A percentile compares a stretch with the other conserved stretches of the same genome.
phyloP scores from a whole-genome alignment of 2,797 vertebrate genomes.

The Echiichthys vipera region DNA sequence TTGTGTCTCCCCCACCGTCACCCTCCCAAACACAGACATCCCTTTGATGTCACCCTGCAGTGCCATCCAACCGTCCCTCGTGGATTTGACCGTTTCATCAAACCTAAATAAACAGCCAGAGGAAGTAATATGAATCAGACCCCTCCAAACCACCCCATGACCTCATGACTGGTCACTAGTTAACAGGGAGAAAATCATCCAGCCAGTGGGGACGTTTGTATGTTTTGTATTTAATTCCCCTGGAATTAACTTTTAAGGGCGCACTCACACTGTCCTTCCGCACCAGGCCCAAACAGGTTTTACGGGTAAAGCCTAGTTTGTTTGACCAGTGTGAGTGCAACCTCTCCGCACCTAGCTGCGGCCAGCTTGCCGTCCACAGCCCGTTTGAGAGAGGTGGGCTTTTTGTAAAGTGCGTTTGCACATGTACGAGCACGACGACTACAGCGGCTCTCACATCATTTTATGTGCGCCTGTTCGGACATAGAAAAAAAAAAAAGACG shows the following conservation, averaged over 20 bases:
- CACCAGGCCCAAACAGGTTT: too few species aligned
- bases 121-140: constrained; percentile 74
- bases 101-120: constrained; percentile 72
- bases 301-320: too few species aligned
- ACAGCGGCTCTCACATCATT: too few species aligned
- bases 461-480: too few species aligned
- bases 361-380: too few species aligned
- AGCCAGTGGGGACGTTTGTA: neutral
- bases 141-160: neutral
- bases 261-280: too few species aligned
- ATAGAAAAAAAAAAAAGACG: too few species aligned
- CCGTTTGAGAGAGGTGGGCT: too few species aligned
- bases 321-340: too few species aligned
- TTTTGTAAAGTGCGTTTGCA: too few species aligned
- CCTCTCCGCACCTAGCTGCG: too few species aligned
- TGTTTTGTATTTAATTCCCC: neutral
- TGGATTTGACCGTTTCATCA: constrained; percentile 53
- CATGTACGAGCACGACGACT: too few species aligned
- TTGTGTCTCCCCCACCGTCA: constrained; percentile 43
- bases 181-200: neutral
- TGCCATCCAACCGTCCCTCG: constrained; percentile 42
- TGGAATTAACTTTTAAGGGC: neutral
- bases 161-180: neutral
- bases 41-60: constrained; percentile 54
- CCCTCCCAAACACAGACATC: constrained; percentile 36